Evolutionary conservation across 2,797 vertebrate genomes (phyloP).

Genomic region (Oophaga sylvatica): DNA sequence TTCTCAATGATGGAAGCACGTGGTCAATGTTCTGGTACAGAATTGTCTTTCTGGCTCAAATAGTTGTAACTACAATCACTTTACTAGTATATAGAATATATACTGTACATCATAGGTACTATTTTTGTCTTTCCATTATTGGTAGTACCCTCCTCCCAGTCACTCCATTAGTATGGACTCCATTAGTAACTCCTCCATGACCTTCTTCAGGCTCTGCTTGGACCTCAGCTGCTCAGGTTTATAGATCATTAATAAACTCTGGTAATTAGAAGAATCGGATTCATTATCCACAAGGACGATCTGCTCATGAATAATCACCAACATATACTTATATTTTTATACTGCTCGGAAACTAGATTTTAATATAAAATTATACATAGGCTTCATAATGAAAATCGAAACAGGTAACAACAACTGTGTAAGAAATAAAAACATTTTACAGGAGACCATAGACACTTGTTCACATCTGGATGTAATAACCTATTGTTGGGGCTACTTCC

Average conservation of each 20-base stretch:
- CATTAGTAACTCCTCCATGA: not conserved
- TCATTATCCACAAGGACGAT: not conserved
- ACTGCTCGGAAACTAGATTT: not conserved
- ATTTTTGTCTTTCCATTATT: not conserved
- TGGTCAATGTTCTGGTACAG: not conserved
- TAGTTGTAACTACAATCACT: not conserved
- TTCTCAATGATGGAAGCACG: not conserved
- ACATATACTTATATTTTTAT: not conserved
- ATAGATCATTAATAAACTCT: not conserved
- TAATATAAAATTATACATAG: too few relatives aligned
- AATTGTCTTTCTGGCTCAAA: not conserved
- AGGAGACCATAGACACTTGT: not conserved
- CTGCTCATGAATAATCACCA: not conserved
- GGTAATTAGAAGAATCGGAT: not conserved
- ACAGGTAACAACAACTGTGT: not conserved
- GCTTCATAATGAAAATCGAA: not conserved
- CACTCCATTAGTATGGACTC: not conserved
- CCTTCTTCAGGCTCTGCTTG: not conserved
- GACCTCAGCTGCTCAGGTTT: not conserved
- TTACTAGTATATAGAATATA: not conserved
- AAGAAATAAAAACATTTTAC: not conserved
- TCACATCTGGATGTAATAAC: conserved; percentile 30
- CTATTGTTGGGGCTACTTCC: not conserved
- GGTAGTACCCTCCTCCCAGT: not conserved
- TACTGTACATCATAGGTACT: not conserved